Evolutionary conservation across 2,888 invertebrate species (phyloP), one percentile per base, ranked within the genome.

Genomic region (Clepsis dumicolana): DNA sequence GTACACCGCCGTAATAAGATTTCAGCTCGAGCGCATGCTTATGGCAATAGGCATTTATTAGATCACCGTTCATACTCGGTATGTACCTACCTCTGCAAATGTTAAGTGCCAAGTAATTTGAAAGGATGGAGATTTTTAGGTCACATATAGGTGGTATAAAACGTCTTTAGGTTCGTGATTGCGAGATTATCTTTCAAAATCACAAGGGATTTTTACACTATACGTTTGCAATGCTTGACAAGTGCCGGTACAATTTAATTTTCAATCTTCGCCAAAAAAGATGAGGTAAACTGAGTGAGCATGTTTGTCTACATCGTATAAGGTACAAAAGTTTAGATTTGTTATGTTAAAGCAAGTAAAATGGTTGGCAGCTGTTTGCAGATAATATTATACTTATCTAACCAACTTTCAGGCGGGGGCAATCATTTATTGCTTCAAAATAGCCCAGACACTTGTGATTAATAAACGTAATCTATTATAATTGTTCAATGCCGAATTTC

Each of bases 1-100:
- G 8, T n/a, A n/a, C 10, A 65, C 24, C 48, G 41, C 29, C 56
- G 48, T 64, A 65, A 70, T 41, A 65, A 61, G 62, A 70, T 65
- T 65, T 57, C 50, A 52, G 65, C 38, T 57, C 61, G 52, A 48
- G 67, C 67, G 63, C 67, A 67, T 38, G 62, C 32, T 32, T 48
- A 29, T 32, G 53, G 35, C 35, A 35, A 54, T 61, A 66, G 35
- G 29, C 44, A 14, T 29, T 64, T 54, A 52, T 60, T 60, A 60
- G 59, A 65, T 50, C 62, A 62, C 25, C 12, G 52, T 52, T 27
- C n/a, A n/a, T 7, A 27, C 52, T 52, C 21, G 21, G 21, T 21
- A n/a, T n/a, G n/a, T n/a, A n/a, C 1, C 48, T 8, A 25, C 27
- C 7, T 52, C 25, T 12, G 18, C 14, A 52, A 52, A 52, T 48